Evolutionary conservation across 2,113 vertebrate species (phyloP).

Genomic region (Tachuris rubrigastra): DNA sequence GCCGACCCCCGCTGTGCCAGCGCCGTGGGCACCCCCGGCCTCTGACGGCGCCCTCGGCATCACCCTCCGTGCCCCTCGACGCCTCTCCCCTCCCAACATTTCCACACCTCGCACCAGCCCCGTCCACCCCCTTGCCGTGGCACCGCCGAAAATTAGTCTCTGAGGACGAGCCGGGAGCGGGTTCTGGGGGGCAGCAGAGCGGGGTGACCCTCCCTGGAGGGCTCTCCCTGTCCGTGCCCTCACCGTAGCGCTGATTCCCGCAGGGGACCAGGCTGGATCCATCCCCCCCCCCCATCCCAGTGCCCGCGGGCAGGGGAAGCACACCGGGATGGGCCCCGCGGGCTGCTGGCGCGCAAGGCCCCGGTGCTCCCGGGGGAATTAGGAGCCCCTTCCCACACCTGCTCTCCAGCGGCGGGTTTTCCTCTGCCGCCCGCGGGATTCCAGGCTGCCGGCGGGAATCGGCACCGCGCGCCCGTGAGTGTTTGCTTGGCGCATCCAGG

Average conservation of each 20-base stretch:
- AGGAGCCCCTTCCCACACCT: fast-evolving
- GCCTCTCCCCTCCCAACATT: background rate
- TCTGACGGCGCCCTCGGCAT: background rate
- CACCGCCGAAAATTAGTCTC: fast-evolving
- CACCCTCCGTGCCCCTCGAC: background rate
- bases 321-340: fast-evolving
- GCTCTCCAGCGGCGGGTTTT: background rate
- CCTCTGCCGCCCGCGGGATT: fast-evolving
- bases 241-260: fast-evolving
- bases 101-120: too few species aligned
- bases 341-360: fast-evolving
- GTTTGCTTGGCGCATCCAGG: background rate
- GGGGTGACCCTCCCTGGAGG: background rate
- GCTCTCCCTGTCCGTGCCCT: background rate
- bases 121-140: background rate
- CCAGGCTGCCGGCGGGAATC: background rate
- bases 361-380: background rate
- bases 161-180: background rate
- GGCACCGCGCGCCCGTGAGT: fast-evolving
- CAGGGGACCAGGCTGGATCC: background rate
- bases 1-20: conserved; percentile 80
- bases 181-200: background rate
- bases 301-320: background rate
- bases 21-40: background rate
- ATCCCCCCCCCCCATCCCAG: background rate